Evolutionary conservation across 2,797 vertebrate genomes (phyloP), one percentile per base, ranked within the genome.

Genomic region (Ctenochaetus hawaiiensis): DNA sequence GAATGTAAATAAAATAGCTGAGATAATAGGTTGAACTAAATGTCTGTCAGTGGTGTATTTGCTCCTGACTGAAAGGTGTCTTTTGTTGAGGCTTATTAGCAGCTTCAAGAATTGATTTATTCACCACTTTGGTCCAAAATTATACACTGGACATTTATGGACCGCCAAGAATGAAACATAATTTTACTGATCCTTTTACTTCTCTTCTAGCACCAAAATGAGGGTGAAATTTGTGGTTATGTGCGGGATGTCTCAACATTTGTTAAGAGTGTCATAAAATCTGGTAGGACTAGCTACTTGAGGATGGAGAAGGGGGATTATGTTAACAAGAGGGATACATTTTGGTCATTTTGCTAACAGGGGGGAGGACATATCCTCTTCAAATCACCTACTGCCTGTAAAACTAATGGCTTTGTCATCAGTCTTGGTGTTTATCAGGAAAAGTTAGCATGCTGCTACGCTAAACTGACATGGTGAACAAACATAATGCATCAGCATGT

Each of bases 1-100:
- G 14, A 74, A 52, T 41, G 73, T 62, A 57, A 59, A 72, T 43
- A 13, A 65, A 58, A 23, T 17, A 34, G 22, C 5, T 26, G 11
- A 49, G 41, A 11, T 66, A 23, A 1, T 5, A 41, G 22, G 39
- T 23, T 30, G 11, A 2, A 14, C 17, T 43, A 18, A 52, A 1
- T 44, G n/a, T 68, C 17, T 8, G n/a, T 68, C 17, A 6, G n/a
- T 41, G 1, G 43, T 43, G 0, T 49, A 26, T 53, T 37, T 69
- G 22, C 53, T 70, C 61, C 45, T 37, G 22, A 48, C 22, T 52
- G 17, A 37, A 59, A 37, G 13, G 37, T 44, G 20, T 18, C 37
- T 30, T 58, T 34, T 60, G 4, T 14, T 30, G 20, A 39, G 5
- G 10, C 8, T 43, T 26, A 2, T 47, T 68, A 7, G 30, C 12